A percentile compares a stretch with the other conserved stretches of the same genome.
Conservation (phyloP, 2,797 vertebrate species). For the Anableps anableps region DNA sequence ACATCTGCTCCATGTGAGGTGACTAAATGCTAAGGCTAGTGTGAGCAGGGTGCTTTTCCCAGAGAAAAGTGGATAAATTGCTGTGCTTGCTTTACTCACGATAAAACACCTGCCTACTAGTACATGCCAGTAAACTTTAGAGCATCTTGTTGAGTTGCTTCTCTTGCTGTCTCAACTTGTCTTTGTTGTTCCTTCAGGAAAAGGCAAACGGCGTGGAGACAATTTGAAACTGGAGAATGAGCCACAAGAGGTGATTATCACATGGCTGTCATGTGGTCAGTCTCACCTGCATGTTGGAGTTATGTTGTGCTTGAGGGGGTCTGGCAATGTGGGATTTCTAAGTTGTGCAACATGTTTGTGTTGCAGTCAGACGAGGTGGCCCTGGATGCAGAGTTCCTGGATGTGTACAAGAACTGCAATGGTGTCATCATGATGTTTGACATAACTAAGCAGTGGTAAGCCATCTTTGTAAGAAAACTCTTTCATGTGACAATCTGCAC, state of each 20-base stretch:
- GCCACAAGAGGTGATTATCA: conserved; percentile 91
- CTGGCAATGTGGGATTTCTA: background rate
- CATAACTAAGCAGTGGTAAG: conserved; percentile 98
- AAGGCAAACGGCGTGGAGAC: conserved; percentile 93
- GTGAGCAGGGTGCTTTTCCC: conserved; percentile 41
- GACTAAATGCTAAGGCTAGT: background rate
- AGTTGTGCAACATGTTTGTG: conserved; percentile 1
- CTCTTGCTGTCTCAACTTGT: conserved; percentile 2
- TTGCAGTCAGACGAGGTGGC: conserved; percentile 94
- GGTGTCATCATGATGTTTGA: conserved; percentile 99
- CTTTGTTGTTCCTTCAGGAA: conserved; percentile 82
- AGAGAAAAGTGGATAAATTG: conserved; percentile 32
- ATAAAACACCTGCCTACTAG: conserved; percentile 3
- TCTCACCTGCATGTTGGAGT: conserved; percentile 22
- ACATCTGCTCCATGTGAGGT: conserved; percentile 37
- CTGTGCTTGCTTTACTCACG: conserved; percentile 50
- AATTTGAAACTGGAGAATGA: conserved; percentile 97
- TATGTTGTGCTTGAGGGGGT: background rate
- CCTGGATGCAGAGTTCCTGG: conserved; percentile 96
- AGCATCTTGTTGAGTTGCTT: background rate
- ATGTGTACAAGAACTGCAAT: conserved; percentile 98
- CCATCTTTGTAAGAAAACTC: background rate
- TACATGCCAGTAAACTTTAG: background rate
- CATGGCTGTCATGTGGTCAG: conserved; percentile 52
- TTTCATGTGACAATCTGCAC: background rate